phyloP scores from a whole-genome alignment of 2,113 vertebrate genomes.

The Campylorhamphus procurvoides region DNA sequence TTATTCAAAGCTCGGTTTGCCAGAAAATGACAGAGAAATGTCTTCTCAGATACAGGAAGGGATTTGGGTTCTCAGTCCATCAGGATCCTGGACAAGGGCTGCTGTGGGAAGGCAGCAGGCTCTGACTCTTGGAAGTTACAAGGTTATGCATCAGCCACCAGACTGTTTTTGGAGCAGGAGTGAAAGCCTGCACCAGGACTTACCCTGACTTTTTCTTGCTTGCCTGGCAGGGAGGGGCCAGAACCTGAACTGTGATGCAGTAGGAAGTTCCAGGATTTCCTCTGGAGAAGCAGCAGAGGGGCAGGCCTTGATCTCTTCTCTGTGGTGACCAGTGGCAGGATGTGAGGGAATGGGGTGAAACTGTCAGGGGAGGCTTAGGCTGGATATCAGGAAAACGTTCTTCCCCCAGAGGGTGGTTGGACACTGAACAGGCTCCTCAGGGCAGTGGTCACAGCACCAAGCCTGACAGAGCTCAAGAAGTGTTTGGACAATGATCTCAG shows the following conservation, averaged over 20 bases:
- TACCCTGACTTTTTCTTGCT: neutral
- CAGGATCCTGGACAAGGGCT: neutral
- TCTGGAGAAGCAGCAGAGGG: no score
- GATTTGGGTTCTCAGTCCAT: neutral
- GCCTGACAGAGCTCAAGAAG: neutral
- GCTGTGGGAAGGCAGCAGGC: neutral
- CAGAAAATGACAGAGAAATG: neutral
- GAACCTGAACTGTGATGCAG: neutral
- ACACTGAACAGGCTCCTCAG: neutral
- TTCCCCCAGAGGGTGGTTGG: neutral
- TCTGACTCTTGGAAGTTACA: neutral
- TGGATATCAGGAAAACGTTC: neutral
- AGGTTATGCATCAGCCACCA: neutral
- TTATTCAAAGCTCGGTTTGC: neutral
- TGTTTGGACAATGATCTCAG: fast-evolving
- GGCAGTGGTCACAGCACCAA: neutral
- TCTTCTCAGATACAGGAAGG: neutral
- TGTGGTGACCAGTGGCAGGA: neutral
- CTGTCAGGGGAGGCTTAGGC: neutral
- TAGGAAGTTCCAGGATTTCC: no score
- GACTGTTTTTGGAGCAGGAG: neutral
- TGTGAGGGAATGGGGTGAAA: fast-evolving
- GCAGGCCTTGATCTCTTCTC: neutral
- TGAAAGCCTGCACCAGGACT: neutral
- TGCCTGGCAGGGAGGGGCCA: neutral